Conservation (phyloP, 1,140 invertebrate genomes). For the Mycetomoellerius zeteki region DNA sequence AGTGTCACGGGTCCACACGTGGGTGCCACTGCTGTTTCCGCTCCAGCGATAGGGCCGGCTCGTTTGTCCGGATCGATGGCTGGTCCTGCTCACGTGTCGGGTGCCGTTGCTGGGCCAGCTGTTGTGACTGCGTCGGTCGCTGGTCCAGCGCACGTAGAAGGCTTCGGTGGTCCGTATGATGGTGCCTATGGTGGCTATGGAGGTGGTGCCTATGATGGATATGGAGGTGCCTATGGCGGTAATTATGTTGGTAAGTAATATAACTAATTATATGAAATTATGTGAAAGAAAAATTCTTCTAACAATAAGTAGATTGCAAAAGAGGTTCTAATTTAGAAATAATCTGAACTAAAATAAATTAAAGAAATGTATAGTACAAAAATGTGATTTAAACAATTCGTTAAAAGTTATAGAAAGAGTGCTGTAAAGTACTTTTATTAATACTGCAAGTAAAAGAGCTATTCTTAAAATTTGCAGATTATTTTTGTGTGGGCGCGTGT, state of each 20-base stretch:
- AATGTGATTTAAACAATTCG: background rate
- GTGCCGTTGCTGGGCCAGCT: constrained; percentile 84
- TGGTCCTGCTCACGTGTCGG: constrained; percentile 83
- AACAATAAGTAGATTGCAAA: background rate
- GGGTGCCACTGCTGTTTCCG: constrained; percentile 78
- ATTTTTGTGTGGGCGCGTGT: background rate
- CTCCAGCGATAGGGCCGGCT: constrained; percentile 82
- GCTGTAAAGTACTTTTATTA: background rate
- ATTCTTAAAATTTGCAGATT: background rate
- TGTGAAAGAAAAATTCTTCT: background rate
- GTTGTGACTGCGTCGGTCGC: constrained; percentile 83
- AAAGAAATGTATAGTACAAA: background rate
- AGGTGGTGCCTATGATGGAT: constrained; percentile 23
- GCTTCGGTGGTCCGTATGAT: constrained; percentile 77
- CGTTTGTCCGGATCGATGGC: constrained; percentile 82
- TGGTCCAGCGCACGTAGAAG: constrained; percentile 84
- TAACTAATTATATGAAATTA: background rate
- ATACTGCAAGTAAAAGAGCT: background rate
- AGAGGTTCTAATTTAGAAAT: background rate
- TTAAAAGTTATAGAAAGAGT: background rate
- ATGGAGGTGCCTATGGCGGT: constrained; percentile 30
- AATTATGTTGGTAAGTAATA: constrained; percentile 61
- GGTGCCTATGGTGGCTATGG: constrained; percentile 69
- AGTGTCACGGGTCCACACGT: constrained; percentile 82
- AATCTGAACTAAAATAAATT: background rate